Percentiles rank a stretch among this genome's conserved stretches.
These are phyloP conservation scores for Limenitis camilla DNA, from an alignment of 2,888 invertebrate genomes.

Conservation along the genomic window DNA sequence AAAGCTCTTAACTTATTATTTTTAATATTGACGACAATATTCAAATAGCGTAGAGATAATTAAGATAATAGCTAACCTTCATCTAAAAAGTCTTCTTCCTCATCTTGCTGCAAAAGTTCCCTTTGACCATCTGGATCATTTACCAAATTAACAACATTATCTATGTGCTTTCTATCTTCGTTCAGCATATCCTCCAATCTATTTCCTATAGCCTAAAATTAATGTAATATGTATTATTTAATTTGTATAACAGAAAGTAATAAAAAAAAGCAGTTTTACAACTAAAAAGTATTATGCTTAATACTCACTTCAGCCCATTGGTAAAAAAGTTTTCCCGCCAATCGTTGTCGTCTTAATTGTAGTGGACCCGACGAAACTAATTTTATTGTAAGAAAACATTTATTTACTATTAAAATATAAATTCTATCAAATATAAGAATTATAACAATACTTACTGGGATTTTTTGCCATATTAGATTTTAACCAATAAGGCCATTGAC, in stretches of 20 bases:
- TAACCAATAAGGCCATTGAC: slow-evolving; percentile 99
- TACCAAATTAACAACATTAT: slow-evolving; percentile 79
- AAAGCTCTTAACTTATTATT: too few species aligned
- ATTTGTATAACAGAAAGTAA: too few species aligned
- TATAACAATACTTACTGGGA: slow-evolving; percentile 39
- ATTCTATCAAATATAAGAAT: slow-evolving; percentile 52
- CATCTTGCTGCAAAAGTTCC: slow-evolving; percentile 86
- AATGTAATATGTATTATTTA: background rate
- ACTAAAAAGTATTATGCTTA: too few species aligned
- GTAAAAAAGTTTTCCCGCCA: slow-evolving; percentile 97
- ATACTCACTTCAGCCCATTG: slow-evolving; percentile 93
- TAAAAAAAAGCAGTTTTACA: too few species aligned
- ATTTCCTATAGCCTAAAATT: slow-evolving; percentile 81
- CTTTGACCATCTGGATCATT: slow-evolving; percentile 85
- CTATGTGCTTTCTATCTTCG: slow-evolving; percentile 84
- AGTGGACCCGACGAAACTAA: slow-evolving; percentile 56
- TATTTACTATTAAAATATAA: too few species aligned
- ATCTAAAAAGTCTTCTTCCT: slow-evolving; percentile 98
- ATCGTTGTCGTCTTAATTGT: slow-evolving; percentile 70
- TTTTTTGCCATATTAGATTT: slow-evolving; percentile 80
- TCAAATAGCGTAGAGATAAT: background rate
- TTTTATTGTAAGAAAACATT: too few species aligned
- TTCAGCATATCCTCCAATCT: slow-evolving; percentile 92
- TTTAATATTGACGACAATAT: too few species aligned
- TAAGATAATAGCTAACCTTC: slow-evolving; percentile 77